Evolutionary conservation across 2,797 vertebrate genomes (phyloP).

Genomic region (Chloroceryle amazona): DNA sequence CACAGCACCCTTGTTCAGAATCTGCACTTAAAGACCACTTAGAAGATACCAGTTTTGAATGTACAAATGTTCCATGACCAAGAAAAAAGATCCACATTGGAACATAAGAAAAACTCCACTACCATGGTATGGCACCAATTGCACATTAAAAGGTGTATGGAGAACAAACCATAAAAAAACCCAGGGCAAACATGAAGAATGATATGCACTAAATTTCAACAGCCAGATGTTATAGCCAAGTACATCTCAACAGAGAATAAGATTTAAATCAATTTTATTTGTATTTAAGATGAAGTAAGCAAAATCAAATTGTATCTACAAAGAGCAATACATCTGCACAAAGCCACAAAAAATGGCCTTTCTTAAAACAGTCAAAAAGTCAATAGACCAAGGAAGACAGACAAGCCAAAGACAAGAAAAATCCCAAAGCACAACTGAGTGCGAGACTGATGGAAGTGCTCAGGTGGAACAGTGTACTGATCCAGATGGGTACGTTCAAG

Average conservation of each 20-base stretch:
- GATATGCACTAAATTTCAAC: background rate
- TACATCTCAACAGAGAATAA: background rate
- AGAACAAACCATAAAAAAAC: background rate
- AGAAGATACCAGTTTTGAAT: background rate
- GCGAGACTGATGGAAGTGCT: background rate
- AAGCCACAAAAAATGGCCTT: background rate
- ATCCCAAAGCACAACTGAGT: background rate
- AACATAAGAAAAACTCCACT: background rate
- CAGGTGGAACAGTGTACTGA: background rate
- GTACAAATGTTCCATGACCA: background rate
- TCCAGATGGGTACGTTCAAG: background rate
- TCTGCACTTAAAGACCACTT: background rate
- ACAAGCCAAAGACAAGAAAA: conserved; percentile 24
- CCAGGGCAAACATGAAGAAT: background rate
- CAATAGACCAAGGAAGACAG: background rate
- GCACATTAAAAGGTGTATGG: background rate
- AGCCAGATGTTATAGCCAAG: background rate
- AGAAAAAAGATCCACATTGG: background rate
- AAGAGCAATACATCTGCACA: background rate
- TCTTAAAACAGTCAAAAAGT: background rate
- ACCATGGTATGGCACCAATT: fast-evolving
- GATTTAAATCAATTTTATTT: background rate
- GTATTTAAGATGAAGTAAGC: background rate
- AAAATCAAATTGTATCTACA: background rate
- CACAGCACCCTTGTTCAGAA: background rate